Evolutionary conservation across 2,888 invertebrate genomes (phyloP).

Genomic region (Microctonus brassicae): DNA sequence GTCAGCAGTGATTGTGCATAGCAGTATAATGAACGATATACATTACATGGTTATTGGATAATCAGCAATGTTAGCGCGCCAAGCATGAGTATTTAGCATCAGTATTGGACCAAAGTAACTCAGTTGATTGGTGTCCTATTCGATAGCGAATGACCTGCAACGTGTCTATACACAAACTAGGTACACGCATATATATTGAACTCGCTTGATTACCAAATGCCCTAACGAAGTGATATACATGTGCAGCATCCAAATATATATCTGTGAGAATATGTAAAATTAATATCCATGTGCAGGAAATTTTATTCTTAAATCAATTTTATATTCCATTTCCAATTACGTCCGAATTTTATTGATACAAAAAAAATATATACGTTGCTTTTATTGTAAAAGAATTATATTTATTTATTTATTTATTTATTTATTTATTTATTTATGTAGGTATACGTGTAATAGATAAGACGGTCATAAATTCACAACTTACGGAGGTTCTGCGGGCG

Average conservation of each 20-base stretch:
- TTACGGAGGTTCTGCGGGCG: constrained; percentile 47
- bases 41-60: constrained; percentile 49
- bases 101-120: constrained; percentile 49
- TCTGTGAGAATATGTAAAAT: background rate
- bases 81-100: constrained; percentile 48
- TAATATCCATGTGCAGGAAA: background rate
- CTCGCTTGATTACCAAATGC: constrained; percentile 41
- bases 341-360: too few species aligned
- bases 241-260: too few species aligned
- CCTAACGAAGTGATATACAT: constrained; percentile 21
- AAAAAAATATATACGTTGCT: too few species aligned
- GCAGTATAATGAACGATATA: constrained; percentile 46
- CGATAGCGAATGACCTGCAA: constrained; percentile 31
- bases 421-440: background rate
- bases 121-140: constrained; percentile 49
- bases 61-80: constrained; percentile 42
- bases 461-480: constrained; percentile 51
- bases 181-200: constrained; percentile 22
- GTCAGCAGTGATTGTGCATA: too few species aligned
- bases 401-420: background rate
- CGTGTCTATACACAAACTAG: constrained; percentile 7
- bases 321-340: too few species aligned
- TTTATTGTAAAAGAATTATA: too few species aligned
- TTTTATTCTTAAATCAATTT: background rate
- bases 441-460: constrained; percentile 43